phyloP scores from a whole-genome alignment of 1,140 invertebrate genomes.

The Cardiocondyla obscurior region DNA sequence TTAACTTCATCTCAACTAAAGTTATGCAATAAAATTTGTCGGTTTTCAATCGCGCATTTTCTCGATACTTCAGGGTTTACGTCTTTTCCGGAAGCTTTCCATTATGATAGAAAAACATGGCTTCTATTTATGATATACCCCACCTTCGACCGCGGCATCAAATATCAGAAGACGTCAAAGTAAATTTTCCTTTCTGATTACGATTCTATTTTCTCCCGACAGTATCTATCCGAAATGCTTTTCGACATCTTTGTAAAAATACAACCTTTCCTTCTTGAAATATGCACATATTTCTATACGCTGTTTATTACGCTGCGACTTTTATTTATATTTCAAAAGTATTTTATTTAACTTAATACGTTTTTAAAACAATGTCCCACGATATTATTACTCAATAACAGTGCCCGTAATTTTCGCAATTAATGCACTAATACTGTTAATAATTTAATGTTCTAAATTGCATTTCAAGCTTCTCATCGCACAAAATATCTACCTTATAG shows the following conservation, averaged over 20 bases:
- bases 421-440: background rate
- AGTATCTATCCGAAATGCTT: constrained; percentile 8
- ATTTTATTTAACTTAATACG: background rate
- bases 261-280: background rate
- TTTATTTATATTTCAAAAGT: background rate
- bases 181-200: constrained; percentile 46
- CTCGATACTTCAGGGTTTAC: constrained; percentile 24
- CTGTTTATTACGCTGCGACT: background rate
- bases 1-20: background rate
- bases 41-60: constrained; percentile 26
- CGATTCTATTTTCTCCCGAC: constrained; percentile 1
- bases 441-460: background rate
- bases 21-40: constrained; percentile 34
- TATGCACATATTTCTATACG: background rate
- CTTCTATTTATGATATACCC: constrained; percentile 44
- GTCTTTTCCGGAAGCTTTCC: constrained; percentile 27
- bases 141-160: background rate
- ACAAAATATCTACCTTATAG: background rate
- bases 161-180: constrained; percentile 38
- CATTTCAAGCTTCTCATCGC: background rate
- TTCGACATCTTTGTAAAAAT: constrained; percentile 20
- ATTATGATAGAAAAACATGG: constrained; percentile 25
- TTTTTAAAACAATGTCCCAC: background rate
- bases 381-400: background rate
- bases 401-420: background rate